Evolutionary conservation across 2,888 invertebrate species (phyloP).

Genomic region (Dorcus hopei): DNA sequence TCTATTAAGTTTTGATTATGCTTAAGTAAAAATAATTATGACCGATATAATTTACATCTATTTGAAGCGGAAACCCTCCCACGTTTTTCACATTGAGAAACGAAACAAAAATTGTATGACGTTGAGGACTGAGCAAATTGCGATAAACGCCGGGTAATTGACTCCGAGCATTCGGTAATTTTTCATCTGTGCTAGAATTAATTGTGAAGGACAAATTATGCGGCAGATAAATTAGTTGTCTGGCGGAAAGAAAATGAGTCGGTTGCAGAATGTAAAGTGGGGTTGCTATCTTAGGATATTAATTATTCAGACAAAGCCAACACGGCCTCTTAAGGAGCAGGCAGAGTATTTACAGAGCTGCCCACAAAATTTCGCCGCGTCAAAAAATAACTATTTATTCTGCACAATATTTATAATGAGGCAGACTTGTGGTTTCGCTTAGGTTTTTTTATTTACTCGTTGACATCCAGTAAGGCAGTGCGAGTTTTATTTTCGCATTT

Average conservation of each 20-base stretch:
- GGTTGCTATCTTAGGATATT: slow-evolving; percentile 11
- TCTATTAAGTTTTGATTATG: too few relatives aligned
- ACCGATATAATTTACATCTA: too few relatives aligned
- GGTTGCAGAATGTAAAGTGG: slow-evolving; percentile 14
- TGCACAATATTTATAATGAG: too few relatives aligned
- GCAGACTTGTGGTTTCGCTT: too few relatives aligned
- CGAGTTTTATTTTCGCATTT: too few relatives aligned
- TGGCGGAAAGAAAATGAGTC: slow-evolving; percentile 9
- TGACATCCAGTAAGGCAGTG: too few relatives aligned
- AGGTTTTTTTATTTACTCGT: too few relatives aligned
- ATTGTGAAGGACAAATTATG: slow-evolving; percentile 21
- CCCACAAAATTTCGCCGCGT: background rate
- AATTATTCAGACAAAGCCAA: slow-evolving; percentile 8
- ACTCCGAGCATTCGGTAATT: background rate
- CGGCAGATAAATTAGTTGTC: slow-evolving; percentile 18
- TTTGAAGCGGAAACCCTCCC: too few relatives aligned
- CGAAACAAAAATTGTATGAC: too few relatives aligned
- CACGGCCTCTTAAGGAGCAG: background rate
- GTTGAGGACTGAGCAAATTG: slow-evolving; percentile 1
- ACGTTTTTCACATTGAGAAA: too few relatives aligned
- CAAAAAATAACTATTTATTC: too few relatives aligned
- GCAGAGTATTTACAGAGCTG: background rate
- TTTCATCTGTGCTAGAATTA: slow-evolving; percentile 19
- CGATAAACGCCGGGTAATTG: slow-evolving; percentile 1
- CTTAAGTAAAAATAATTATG: too few relatives aligned